Evolutionary conservation across 2,113 vertebrate species (phyloP), one percentile per base, ranked within the genome.

Genomic region (Columbina picui): DNA sequence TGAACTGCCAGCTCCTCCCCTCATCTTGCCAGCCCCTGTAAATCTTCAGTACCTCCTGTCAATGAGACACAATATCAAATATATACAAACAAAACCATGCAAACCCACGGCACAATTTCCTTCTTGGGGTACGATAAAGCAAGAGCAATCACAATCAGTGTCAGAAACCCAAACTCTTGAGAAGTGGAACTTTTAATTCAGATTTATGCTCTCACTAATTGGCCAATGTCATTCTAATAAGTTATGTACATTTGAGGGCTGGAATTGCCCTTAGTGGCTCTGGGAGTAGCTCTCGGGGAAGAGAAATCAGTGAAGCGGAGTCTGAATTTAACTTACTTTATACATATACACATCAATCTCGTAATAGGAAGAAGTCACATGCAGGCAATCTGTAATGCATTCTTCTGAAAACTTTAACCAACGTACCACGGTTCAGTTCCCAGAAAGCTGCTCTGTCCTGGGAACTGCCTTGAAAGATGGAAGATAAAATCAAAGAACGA

Each of bases 241-340:
- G 47, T 70, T 39, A 38, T n/a, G 41, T 64, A 78, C 22, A 56
- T 59, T 23, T 55, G 7, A 77, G 36, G 67, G 41, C 56, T 63
- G 59, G 41, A 87, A 55, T 52, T 41, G 7, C 23, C 79, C 68
- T 90, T 39, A 49, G 43, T 86, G 75, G 26, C 50, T 88, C 60
- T 0, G 2, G 47, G 47, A 86, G 59, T 8, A 41, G 63, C 52
- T 90, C 76, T 30, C 16, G 6, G 50, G 50, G 43, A 90, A 56
- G n/a, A 67, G 47, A 71, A 80, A 75, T 38, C 64, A 86, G 34
- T 71, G 85, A 91, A 86, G 83, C 71, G 32, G 63, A 67, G 47
- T 7, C 50, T 76, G 83, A 89, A 29, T 75, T 67, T 79, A 71
- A 75, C 27, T 56, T 39, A 12, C 14, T 83, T 63, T 38, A 56